Evolutionary conservation across 2,113 vertebrate species (phyloP), one percentile per base, ranked within the genome.

Genomic region (Nycticebus coucang): DNA sequence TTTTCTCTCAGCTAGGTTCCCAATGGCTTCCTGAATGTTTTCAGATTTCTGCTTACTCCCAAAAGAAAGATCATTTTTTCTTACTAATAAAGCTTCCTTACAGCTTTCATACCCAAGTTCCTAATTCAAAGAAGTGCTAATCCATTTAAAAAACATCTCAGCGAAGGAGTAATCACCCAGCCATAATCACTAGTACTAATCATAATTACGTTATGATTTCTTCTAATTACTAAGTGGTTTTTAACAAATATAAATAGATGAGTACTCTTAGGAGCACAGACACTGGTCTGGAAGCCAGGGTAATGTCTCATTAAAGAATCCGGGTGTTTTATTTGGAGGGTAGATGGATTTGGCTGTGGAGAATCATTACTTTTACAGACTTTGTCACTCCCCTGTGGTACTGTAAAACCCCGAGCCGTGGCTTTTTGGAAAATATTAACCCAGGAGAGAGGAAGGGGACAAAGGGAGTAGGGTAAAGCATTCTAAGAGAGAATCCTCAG

Each of bases 41-140:
- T 90, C 60, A 95, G 83, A 84, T 95, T 93, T 72, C 33, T 89
- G 71, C 62, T 93, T 84, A 92, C 79, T 95, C 74, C 75, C 94
- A 37, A 94, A 85, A 96, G 84, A 94, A 96, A 92, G 82, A 91
- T 85, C 11, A 87, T 88, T 97, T 97, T 97, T 97, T 94, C 74
- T 91, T 71, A 96, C 71, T 91, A 95, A 92, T 71, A 93, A 4
- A 93, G 72, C 57, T 94, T 96, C 66, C 71, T 80, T 37, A 92
- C 26, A 93, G 93, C 80, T 90, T 97, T 96, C 95, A 95, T 93
- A 80, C 26, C 89, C 92, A 97, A 94, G 74, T 95, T 97, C 50
- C 87, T 91, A 96, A 98, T 96, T 97, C 89, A 96, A 95, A 95
- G 92, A 93, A 96, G 93, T 96, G 89, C 80, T 97, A 91, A 97